Conservation (phyloP, 2,113 vertebrate species). For the Mirza zaza region DNA sequence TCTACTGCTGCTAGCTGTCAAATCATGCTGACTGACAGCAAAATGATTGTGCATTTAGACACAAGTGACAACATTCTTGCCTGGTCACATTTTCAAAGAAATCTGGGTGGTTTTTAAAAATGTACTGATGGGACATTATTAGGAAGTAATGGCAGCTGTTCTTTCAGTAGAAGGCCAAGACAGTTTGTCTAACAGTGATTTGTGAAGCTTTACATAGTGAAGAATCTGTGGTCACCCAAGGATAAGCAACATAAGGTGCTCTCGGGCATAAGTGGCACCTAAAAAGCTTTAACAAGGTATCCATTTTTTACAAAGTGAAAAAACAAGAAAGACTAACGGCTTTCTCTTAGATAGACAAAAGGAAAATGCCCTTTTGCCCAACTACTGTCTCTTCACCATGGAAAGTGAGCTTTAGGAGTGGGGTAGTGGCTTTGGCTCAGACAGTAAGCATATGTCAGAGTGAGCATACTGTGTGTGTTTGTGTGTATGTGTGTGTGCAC, state of each 20-base stretch:
- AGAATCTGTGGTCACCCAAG: not conserved
- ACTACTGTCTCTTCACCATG: not conserved
- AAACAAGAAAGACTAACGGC: not conserved
- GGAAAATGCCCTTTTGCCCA: not conserved
- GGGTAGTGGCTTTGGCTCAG: not conserved
- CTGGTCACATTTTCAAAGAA: slow-evolving; percentile 73
- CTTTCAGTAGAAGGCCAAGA: slow-evolving; percentile 71
- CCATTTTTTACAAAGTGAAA: not conserved
- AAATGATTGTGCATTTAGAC: slow-evolving; percentile 78
- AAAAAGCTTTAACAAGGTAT: not conserved
- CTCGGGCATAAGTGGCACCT: not conserved
- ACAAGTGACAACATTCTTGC: slow-evolving; percentile 72
- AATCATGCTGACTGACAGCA: slow-evolving; percentile 77
- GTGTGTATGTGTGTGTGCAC: too few species aligned
- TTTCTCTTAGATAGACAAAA: not conserved
- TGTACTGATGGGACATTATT: slow-evolving; percentile 43
- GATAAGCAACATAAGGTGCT: not conserved
- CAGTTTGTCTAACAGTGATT: not conserved
- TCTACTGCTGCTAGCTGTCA: slow-evolving; percentile 74
- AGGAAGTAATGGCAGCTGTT: slow-evolving; percentile 60
- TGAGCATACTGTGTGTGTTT: not conserved
- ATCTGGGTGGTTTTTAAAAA: slow-evolving; percentile 62
- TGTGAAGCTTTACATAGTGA: not conserved
- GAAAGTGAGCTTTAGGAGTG: not conserved
- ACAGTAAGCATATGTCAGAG: too few species aligned